Evolutionary conservation across 2,888 invertebrate species (phyloP).

Genomic region (Athetis lepigone): DNA sequence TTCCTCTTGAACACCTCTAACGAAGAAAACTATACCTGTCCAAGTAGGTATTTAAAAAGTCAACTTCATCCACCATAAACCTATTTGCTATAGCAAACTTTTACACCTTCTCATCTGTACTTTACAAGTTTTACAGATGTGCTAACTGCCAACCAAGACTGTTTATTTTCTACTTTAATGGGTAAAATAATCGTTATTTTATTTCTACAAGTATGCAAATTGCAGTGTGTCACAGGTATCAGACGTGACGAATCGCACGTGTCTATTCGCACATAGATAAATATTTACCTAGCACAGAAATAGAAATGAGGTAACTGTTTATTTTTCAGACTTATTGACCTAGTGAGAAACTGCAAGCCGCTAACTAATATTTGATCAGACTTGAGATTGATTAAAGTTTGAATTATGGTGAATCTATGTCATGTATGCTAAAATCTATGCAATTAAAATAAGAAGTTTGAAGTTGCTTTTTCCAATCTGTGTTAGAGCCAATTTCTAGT

Average conservation of each 20-base stretch:
- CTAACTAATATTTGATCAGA: conserved; percentile 10
- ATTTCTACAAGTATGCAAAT: conserved; percentile 29
- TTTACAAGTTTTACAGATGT: neutral
- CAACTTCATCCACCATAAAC: neutral
- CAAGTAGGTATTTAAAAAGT: neutral
- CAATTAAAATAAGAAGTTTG: too few species aligned
- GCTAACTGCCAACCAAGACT: neutral
- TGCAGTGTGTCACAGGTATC: conserved; percentile 31
- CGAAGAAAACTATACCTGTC: too few species aligned
- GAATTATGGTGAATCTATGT: neutral
- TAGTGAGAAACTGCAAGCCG: conserved; percentile 16
- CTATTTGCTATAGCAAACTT: neutral
- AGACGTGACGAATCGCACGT: conserved; percentile 42
- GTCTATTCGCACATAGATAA: conserved; percentile 46
- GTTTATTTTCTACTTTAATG: conserved; percentile 16
- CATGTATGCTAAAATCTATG: neutral
- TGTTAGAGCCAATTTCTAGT: too few species aligned
- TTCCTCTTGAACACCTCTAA: too few species aligned
- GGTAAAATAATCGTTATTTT: conserved; percentile 21
- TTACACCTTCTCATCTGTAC: neutral
- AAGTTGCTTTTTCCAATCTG: too few species aligned
- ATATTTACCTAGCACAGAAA: conserved; percentile 48
- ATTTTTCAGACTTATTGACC: conserved; percentile 43
- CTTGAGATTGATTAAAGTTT: conserved; percentile 10
- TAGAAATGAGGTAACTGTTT: conserved; percentile 48